Percentiles rank a stretch among this genome's conserved stretches.
These are phyloP conservation scores for Rhyzopertha dominica DNA, from an alignment of 1,140 invertebrate genomes.

Conservation along the genomic window DNA sequence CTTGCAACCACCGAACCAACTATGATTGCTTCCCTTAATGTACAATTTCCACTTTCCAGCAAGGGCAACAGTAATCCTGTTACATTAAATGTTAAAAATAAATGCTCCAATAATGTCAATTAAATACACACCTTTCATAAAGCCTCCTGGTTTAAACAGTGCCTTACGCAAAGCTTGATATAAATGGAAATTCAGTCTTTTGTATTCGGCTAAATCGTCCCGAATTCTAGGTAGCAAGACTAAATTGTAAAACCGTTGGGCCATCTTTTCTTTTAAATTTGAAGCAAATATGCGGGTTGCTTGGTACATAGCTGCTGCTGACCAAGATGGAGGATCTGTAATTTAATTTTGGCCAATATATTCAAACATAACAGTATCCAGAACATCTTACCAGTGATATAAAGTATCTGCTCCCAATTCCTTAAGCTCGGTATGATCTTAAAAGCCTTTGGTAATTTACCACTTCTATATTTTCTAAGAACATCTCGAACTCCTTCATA, in stretches of 20 bases:
- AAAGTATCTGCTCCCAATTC: conserved; percentile 96
- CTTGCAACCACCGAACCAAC: conserved; percentile 86
- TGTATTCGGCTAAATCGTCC: conserved; percentile 94
- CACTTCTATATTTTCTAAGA: conserved; percentile 84
- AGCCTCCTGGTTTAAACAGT: conserved; percentile 95
- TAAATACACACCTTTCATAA: conserved; percentile 88
- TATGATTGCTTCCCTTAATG: conserved; percentile 91
- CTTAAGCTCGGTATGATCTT: conserved; percentile 89
- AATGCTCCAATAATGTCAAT: conserved; percentile 4
- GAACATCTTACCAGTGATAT: conserved; percentile 59
- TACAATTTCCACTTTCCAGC: conserved; percentile 78
- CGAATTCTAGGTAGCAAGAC: conserved; percentile 87
- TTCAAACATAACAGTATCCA: too few species aligned
- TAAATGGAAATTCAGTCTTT: conserved; percentile 93
- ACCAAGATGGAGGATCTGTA: conserved; percentile 71
- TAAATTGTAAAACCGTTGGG: conserved; percentile 93
- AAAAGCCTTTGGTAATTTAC: conserved; percentile 96
- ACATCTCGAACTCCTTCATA: conserved; percentile 87
- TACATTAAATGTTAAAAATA: too few species aligned
- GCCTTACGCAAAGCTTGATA: conserved; percentile 92
- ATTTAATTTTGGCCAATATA: too few species aligned
- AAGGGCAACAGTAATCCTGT: conserved; percentile 36
- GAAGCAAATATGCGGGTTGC: conserved; percentile 94
- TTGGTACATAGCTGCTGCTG: conserved; percentile 94
- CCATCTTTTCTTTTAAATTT: conserved; percentile 94